Base-by-base conservation (phyloP, 2,113 vertebrate genomes). In the Heloderma charlesbogerti region DNA sequence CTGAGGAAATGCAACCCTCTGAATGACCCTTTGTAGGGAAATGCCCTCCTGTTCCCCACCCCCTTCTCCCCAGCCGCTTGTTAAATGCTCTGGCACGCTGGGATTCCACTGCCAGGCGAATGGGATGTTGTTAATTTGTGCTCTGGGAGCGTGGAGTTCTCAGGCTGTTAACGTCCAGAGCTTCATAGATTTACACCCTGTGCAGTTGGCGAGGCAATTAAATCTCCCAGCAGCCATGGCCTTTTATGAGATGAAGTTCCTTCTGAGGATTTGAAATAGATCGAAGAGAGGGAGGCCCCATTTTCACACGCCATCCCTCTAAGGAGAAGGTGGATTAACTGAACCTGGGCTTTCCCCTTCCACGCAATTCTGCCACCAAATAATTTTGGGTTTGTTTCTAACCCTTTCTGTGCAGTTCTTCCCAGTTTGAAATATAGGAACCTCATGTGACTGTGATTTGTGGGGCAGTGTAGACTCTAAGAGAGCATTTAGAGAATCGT, bases 61-160 rank as follows among this genome's bases (percentile, higher is more conserved):
- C 15, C 72, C 34, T 40, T 18, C 57, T 67, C 83, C 72, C 54
- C 29, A 78, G 60, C 83, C 43, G 34, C 82, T 85, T 85, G 82
- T 78, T 37, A 51, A 90, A 84, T 51, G 83, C 57, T 90, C 89
- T n/a, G 7, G 63, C 72, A 69, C 67, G 57, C 89, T 79, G 80
- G 80, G 86, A 51, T 40, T 51, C 80, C 69, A 75, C 66, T 51
- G 69, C 15, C 16, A 10, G 6, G 40, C 40, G 37, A 84, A 75
- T 77, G 57, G 86, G 80, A 84, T 88, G 86, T 40, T 88, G 90
- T 82, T 91, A 78, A 88, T 84, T 75, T 77, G 86, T 84, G 69
- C 43, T 67, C 72, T 91, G 79, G 79, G 90, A 91, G 79, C 27
- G 27, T 84, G 57, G 57, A 66, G 22, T 88, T 91, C 86, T 75